phyloP scores from a whole-genome alignment of 2,888 invertebrate genomes.

The Spisula solida region DNA sequence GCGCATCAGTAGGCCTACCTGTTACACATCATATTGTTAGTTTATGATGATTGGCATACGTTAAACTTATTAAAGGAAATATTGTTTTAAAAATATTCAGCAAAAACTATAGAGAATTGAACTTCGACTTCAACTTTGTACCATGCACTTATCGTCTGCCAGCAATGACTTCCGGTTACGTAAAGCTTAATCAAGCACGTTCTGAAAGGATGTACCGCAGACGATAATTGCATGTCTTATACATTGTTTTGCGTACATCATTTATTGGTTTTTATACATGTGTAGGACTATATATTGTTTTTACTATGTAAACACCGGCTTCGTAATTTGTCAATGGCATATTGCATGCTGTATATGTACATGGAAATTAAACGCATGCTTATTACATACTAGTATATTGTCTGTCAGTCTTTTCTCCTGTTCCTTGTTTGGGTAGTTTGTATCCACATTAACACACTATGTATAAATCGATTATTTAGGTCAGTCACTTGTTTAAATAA shows the following conservation, averaged over 20 bases:
- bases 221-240: background rate
- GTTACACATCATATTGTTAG: background rate
- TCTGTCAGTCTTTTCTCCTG: too few species aligned
- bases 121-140: background rate
- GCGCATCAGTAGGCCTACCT: too few species aligned
- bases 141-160: background rate
- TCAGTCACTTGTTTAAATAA: too few species aligned
- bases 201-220: background rate
- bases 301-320: background rate
- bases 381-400: too few species aligned
- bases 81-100: background rate
- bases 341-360: too few species aligned
- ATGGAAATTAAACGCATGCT: too few species aligned
- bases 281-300: background rate
- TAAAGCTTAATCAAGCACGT: constrained; percentile 3
- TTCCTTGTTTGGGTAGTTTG: too few species aligned
- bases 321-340: too few species aligned
- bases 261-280: background rate
- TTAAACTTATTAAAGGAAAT: too few species aligned
- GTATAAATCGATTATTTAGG: too few species aligned
- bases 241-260: background rate
- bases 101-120: background rate
- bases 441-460: too few species aligned
- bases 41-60: background rate
- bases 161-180: background rate